phyloP scores from a whole-genome alignment of 2,888 invertebrate genomes.

The Cantharis rufa region DNA sequence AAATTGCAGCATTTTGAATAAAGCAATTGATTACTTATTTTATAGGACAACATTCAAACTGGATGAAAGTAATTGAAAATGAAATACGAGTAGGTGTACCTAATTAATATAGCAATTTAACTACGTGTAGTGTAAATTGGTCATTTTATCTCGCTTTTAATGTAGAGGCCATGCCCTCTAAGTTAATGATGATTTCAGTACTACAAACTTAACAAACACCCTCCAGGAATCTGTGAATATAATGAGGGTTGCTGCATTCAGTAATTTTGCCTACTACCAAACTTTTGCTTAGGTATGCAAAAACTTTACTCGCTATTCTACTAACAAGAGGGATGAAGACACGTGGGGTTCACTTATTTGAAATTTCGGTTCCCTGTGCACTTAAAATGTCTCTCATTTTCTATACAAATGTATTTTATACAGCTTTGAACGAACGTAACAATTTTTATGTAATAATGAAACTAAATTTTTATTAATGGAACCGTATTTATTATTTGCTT shows the following conservation, averaged over 20 bases:
- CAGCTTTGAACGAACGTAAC: not conserved
- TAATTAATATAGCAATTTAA: constrained; percentile 14
- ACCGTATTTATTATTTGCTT: not conserved
- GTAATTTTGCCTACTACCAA: constrained; percentile 47
- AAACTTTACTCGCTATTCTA: constrained; percentile 45
- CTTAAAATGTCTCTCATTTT: constrained; percentile 6
- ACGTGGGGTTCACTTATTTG: constrained; percentile 15
- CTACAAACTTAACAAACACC: constrained; percentile 38
- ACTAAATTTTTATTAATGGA: not conserved
- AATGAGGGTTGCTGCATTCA: constrained; percentile 47
- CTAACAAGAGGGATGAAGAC: constrained; percentile 14
- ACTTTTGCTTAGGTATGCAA: constrained; percentile 48
- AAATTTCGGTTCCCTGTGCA: constrained; percentile 16
- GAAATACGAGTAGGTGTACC: not conserved
- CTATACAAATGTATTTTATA: constrained; percentile 2
- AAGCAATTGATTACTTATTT: not conserved
- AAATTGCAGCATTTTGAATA: not conserved
- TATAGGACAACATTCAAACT: not conserved
- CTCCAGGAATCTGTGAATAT: constrained; percentile 43
- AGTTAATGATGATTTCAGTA: constrained; percentile 22
- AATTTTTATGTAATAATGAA: not conserved
- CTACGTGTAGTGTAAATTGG: constrained; percentile 29
- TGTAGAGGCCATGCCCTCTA: constrained; percentile 15
- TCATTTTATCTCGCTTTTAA: constrained; percentile 19
- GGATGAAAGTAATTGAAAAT: constrained; percentile 18